Base-by-base conservation (phyloP, 2,888 invertebrate species). In the Ormyrus pomaceus region DNA sequence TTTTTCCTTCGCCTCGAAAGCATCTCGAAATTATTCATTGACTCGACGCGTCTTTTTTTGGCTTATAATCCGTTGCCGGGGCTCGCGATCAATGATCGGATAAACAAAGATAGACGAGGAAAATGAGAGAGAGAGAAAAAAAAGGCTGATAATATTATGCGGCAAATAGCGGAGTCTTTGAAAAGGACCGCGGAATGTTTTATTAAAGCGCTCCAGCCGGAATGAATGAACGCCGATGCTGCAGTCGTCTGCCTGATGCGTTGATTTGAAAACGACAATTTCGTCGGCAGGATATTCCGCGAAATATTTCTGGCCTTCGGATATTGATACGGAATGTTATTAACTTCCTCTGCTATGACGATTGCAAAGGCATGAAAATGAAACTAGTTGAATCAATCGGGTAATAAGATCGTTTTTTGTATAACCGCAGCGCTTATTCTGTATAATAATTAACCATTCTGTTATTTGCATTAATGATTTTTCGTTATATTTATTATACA, bases 11-110 rank as follows among this genome's bases (percentile, higher is more conserved):
- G 7, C 51, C n/a, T 64, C 5, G 34, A 4, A 34, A 34, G 34
- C 34, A 34, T 34, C 61, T 7, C 50, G 6, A 70, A 58, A 59
- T 73, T 73, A 73, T 73, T 64, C 64, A 73, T 51, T 46, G 64
- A 13, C 45, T 72, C 46, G 5, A n/a, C 61, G 45, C 6, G 13
- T 68, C 34, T 53, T 55, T 68, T 68, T 53, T 48, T 50, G n/a
- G 10, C 8, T 50, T 46, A 34, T 34, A 34, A 45, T 10, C 34
- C 9, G 10, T 46, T 13, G 9, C 45, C 61, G 9, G 9, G 4
- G 34, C 46, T 62, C 10, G n/a, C 34, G 34, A 34, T 34, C 19
- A 61, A 61, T 9, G 61, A 19, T 6, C 19, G 5, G 34, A 68
- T 34, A 34, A 34, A 34, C 34, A 34, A 55, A 68, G 65, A 9